Evolutionary conservation across 2,797 vertebrate species (phyloP).

Genomic region (Crax fasciolata): DNA sequence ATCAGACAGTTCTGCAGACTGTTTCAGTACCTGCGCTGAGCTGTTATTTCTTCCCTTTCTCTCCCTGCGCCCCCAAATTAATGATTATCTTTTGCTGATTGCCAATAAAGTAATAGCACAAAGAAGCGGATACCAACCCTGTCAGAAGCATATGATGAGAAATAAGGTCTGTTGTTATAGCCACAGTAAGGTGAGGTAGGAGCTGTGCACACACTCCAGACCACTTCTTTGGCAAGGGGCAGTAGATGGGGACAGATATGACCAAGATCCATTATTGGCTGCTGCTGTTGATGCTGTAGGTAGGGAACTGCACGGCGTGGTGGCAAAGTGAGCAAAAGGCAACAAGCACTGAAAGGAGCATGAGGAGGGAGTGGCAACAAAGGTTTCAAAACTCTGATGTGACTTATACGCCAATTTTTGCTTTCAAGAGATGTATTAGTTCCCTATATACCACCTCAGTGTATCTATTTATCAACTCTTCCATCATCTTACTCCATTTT

Average conservation of each 20-base stretch:
- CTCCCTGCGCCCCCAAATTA: background rate
- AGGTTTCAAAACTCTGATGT: background rate
- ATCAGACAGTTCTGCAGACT: background rate
- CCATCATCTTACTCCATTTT: conserved; percentile 38
- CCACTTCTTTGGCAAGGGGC: background rate
- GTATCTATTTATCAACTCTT: background rate
- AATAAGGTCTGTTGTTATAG: background rate
- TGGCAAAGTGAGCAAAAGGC: background rate
- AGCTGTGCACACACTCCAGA: background rate
- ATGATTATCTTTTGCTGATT: background rate
- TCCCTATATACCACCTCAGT: background rate
- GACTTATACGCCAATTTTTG: background rate
- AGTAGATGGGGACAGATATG: background rate
- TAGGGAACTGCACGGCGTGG: background rate
- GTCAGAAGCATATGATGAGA: background rate
- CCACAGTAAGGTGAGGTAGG: background rate
- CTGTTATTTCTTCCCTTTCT: background rate
- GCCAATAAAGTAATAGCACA: background rate
- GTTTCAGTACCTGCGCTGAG: background rate
- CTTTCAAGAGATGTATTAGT: conserved; percentile 23
- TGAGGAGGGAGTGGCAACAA: background rate
- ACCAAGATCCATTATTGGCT: background rate
- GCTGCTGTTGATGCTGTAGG: background rate
- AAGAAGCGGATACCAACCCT: background rate
- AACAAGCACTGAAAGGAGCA: background rate